A percentile compares a stretch with the other conserved stretches of the same genome.
Conservation (phyloP, 2,888 invertebrate genomes). For the Parthenolecanium corni region DNA sequence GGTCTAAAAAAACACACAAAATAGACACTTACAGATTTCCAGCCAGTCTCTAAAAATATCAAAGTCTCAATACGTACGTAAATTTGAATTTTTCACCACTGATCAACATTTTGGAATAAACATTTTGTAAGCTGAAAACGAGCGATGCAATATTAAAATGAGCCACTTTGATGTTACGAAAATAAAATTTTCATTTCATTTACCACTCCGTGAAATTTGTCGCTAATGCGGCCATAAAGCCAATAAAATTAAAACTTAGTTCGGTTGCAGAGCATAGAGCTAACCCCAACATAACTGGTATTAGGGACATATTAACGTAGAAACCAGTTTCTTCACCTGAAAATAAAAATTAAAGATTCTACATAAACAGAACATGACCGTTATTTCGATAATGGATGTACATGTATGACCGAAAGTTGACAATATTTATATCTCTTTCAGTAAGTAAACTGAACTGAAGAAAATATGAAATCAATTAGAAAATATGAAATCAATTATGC, state of each 20-base stretch:
- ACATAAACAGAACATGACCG: too few species aligned
- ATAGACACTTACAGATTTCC: not conserved
- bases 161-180: not conserved
- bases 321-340: slow-evolving; percentile 54
- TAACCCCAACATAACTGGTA: slow-evolving; percentile 66
- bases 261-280: slow-evolving; percentile 66
- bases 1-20: slow-evolving; percentile 44
- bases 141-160: slow-evolving; percentile 26
- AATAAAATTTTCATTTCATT: slow-evolving; percentile 16
- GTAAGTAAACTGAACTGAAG: too few species aligned
- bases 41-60: not conserved
- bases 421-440: too few species aligned
- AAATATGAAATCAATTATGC: too few species aligned
- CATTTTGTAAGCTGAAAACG: slow-evolving; percentile 55
- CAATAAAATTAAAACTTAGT: slow-evolving; percentile 58
- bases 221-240: slow-evolving; percentile 61
- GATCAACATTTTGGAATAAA: slow-evolving; percentile 64
- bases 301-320: slow-evolving; percentile 56
- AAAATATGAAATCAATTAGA: too few species aligned
- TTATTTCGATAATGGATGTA: too few species aligned
- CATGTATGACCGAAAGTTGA: too few species aligned
- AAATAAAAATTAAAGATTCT: not conserved
- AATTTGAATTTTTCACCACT: slow-evolving; percentile 61
- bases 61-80: slow-evolving; percentile 47
- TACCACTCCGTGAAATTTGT: slow-evolving; percentile 67